Percentiles rank a stretch among this genome's conserved stretches.
These are phyloP conservation scores for Nixonia krombeini DNA, from an alignment of 1,140 invertebrate genomes.

Conservation along the genomic window DNA sequence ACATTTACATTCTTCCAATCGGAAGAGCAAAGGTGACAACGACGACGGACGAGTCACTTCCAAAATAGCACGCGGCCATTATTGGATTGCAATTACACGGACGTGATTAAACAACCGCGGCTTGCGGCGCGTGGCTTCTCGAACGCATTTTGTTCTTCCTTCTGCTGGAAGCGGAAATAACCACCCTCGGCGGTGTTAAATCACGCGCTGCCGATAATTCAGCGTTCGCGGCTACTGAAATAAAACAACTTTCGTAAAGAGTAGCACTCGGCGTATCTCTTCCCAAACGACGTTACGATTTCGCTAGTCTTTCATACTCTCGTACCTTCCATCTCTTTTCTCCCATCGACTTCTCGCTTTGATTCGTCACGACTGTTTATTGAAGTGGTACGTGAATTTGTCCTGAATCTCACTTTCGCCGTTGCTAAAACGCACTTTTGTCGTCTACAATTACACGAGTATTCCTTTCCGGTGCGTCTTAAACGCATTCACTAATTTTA, in stretches of 20 bases:
- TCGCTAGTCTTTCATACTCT: too few relatives aligned
- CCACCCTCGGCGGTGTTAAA: constrained; percentile 30
- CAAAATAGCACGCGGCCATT: constrained; percentile 23
- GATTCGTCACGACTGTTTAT: too few relatives aligned
- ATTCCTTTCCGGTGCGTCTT: too few relatives aligned
- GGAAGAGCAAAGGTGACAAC: constrained; percentile 11
- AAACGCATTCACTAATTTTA: too few relatives aligned
- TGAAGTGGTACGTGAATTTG: too few relatives aligned
- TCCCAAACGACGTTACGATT: constrained; percentile 21
- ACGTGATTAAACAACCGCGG: constrained; percentile 24
- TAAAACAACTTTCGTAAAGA: constrained; percentile 37
- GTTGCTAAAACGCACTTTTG: too few relatives aligned
- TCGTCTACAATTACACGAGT: too few relatives aligned
- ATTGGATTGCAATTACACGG: constrained; percentile 35
- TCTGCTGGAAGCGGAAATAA: constrained; percentile 25
- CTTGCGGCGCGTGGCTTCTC: constrained; percentile 1
- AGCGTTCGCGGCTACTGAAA: constrained; percentile 27
- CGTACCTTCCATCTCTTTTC: constrained; percentile 18
- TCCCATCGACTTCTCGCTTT: too few relatives aligned
- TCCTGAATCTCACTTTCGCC: too few relatives aligned
- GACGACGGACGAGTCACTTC: constrained; percentile 11
- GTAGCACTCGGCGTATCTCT: constrained; percentile 7
- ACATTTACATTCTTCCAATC: constrained; percentile 17
- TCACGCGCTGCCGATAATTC: constrained; percentile 37
- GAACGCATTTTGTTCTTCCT: constrained; percentile 8